phyloP scores from a whole-genome alignment of 2,797 vertebrate genomes.

The Lepus townsendii region DNA sequence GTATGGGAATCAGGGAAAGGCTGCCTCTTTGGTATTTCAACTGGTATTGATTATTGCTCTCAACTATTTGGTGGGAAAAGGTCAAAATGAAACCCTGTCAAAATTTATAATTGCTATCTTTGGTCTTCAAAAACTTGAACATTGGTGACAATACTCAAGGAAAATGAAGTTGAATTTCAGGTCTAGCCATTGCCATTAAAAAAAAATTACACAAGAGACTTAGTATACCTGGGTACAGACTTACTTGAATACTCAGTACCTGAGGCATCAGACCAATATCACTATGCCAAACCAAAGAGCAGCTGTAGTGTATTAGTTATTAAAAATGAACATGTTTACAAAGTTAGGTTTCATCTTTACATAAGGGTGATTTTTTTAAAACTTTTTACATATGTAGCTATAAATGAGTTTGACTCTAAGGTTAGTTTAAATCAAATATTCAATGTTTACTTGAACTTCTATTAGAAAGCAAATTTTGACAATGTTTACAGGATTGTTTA shows the following conservation, averaged over 20 bases:
- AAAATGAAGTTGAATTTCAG: conserved; percentile 64
- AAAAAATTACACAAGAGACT: neutral
- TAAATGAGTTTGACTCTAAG: conserved; percentile 62
- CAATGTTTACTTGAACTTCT: conserved; percentile 88
- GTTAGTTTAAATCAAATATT: conserved; percentile 78
- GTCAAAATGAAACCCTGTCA: conserved; percentile 65
- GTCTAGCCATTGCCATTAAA: conserved; percentile 65
- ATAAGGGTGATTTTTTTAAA: conserved; percentile 76
- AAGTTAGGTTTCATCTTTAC: conserved; percentile 83
- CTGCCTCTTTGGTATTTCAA: conserved; percentile 64
- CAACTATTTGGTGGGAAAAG: conserved; percentile 24
- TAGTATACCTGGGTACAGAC: conserved; percentile 47
- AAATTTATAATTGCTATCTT: conserved; percentile 41
- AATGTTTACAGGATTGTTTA: conserved; percentile 85
- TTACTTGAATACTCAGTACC: conserved; percentile 22
- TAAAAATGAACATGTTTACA: conserved; percentile 79
- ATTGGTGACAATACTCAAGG: conserved; percentile 18
- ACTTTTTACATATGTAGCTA: conserved; percentile 78
- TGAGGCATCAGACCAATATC: conserved; percentile 67
- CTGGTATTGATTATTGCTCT: neutral
- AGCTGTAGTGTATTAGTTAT: conserved; percentile 74
- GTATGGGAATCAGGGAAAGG: neutral
- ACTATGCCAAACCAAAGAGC: conserved; percentile 87
- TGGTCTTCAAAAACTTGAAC: conserved; percentile 61
- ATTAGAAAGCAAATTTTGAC: conserved; percentile 77